phyloP scores from a whole-genome alignment of 2,797 vertebrate genomes.

The Kryptopterus vitreolus region DNA sequence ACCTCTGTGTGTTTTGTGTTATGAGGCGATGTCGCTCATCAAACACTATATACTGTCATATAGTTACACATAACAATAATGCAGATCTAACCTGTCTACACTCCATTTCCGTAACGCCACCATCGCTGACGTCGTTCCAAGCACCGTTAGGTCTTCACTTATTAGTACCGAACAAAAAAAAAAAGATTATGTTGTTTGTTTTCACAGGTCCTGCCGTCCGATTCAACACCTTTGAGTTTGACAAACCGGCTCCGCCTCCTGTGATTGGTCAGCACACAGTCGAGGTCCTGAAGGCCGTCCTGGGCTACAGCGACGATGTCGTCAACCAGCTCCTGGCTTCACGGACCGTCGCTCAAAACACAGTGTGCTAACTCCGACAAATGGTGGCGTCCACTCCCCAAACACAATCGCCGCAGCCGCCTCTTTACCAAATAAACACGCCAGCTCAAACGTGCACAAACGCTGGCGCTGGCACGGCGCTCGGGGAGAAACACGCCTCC shows the following conservation, averaged over 20 bases:
- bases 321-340: slow-evolving; percentile 70
- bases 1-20: too few relatives aligned
- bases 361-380: slow-evolving; percentile 64
- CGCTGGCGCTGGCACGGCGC: slow-evolving; percentile 1
- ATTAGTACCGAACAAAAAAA: neutral
- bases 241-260: slow-evolving; percentile 72
- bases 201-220: slow-evolving; percentile 79
- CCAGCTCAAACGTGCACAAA: neutral
- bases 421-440: slow-evolving; percentile 24
- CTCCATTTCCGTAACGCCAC: too few relatives aligned
- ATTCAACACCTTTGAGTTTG: slow-evolving; percentile 77
- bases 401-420: neutral
- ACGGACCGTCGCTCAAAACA: slow-evolving; percentile 73
- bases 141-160: too few relatives aligned
- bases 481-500: slow-evolving; percentile 30
- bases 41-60: too few relatives aligned
- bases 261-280: slow-evolving; percentile 81
- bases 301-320: slow-evolving; percentile 73
- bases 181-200: neutral
- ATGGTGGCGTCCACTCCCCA: neutral
- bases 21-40: too few relatives aligned
- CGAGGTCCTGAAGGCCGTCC: slow-evolving; percentile 72
- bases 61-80: too few relatives aligned
- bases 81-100: too few relatives aligned
- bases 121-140: too few relatives aligned